Base-by-base conservation (phyloP, 2,113 vertebrate species). In the Dolichotis patagonum region DNA sequence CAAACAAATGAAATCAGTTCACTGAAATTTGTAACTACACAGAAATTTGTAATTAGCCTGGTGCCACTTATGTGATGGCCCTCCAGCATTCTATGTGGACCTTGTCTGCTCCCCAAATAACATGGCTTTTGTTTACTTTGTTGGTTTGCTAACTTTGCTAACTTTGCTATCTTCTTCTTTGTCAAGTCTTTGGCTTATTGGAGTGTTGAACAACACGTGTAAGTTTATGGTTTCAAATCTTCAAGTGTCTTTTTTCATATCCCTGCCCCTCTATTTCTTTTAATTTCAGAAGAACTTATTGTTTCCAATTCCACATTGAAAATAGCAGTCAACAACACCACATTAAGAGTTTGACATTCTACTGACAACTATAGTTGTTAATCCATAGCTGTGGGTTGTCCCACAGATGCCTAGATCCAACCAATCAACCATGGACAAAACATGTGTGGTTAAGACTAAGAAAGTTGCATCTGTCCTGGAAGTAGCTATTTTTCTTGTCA, bases 231-330 rank as follows among this genome's bases (percentile, higher is more conserved):
- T 88, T 60, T 46, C 17, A 58, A 35, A 73, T 2, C 3, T 60
- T 77, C 80, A 56, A 87, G 49, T 11, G 49, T 11, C 49, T 60
- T 54, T 56, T 32, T 19, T 86, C 9, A 16, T 20, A 19, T 7
- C 89, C 62, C 54, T 71, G 16, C 10, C 26, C 26, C 0, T 49
- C 20, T 10, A 43, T 11, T 80, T 87, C 35, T 63, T 6, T 82
- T 69, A 49, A 83, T 85, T 96, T 90, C 38, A 54, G 30, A 46
- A 67, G 13, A 85, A 41, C 3, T 1, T 85, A 9, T 62, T 88
- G n/a, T 93, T 95, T 91, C 41, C 41, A 90, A 8, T 43, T 87
- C 94, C 75, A 84, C 28, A 60, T 46, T 12, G 1, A 90, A 82
- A 93, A 62, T 77, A 19, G 20, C 35, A 82, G 26, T 41, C 35